phyloP scores from a whole-genome alignment of 2,888 invertebrate species.

The Nomada hirtipes region DNA sequence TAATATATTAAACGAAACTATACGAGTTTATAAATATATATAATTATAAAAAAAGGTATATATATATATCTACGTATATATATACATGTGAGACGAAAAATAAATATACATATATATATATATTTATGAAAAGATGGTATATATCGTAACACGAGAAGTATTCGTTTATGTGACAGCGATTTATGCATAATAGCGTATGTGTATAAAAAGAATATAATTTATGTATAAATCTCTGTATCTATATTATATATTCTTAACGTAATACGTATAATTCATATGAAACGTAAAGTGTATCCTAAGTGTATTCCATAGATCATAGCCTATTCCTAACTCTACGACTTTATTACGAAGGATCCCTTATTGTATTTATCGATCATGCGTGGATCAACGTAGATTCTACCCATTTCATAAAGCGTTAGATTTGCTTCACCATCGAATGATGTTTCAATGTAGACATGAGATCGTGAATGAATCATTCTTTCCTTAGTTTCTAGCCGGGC shows the following conservation, averaged over 20 bases:
- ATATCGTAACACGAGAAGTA: constrained; percentile 76
- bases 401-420: constrained; percentile 7
- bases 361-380: constrained; percentile 53
- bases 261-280: constrained; percentile 41
- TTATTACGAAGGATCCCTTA: constrained; percentile 51
- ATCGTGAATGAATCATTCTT: constrained; percentile 11
- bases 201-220: constrained; percentile 65
- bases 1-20: constrained; percentile 71
- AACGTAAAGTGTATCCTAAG: constrained; percentile 55
- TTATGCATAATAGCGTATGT: constrained; percentile 70
- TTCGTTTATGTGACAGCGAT: constrained; percentile 76
- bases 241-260: constrained; percentile 50
- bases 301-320: constrained; percentile 64
- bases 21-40: constrained; percentile 74
- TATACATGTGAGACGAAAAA: constrained; percentile 76
- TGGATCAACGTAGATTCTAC: constrained; percentile 51
- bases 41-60: constrained; percentile 69
- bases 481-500: constrained; percentile 1
- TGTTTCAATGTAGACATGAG: background rate
- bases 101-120: constrained; percentile 75
- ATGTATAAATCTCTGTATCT: constrained; percentile 64
- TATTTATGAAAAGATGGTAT: constrained; percentile 79
- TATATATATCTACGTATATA: constrained; percentile 74
- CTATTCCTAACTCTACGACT: constrained; percentile 57
- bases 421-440: constrained; percentile 21